Evolutionary conservation across 2,113 vertebrate genomes (phyloP).

Genomic region (Eptatretus burgeri): DNA sequence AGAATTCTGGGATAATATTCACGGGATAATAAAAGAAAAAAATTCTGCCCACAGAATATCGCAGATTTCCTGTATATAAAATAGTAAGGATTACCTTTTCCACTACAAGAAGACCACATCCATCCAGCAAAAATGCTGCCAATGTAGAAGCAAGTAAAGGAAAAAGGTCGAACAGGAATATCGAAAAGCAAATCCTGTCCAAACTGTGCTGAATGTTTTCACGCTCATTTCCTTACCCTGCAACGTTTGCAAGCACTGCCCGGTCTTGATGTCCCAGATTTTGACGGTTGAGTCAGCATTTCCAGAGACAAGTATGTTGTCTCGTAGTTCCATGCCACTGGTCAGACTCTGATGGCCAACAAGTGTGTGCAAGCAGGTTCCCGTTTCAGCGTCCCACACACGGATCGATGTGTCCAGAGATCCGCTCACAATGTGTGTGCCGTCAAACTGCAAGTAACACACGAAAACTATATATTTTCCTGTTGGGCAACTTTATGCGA

Average conservation of each 20-base stretch:
- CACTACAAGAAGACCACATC: too few species aligned
- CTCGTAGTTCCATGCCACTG: slow-evolving; percentile 17
- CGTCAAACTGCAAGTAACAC: slow-evolving; percentile 15
- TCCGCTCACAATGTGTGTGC: slow-evolving; percentile 16
- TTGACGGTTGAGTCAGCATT: slow-evolving; percentile 20
- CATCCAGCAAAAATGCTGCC: too few species aligned
- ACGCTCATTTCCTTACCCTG: slow-evolving; percentile 13
- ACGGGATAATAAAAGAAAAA: too few species aligned
- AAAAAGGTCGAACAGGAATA: too few species aligned
- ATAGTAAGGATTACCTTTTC: too few species aligned
- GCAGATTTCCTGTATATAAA: too few species aligned
- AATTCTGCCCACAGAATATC: too few species aligned
- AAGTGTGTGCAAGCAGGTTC: slow-evolving; percentile 18
- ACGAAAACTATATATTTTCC: neutral
- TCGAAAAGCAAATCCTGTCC: too few species aligned
- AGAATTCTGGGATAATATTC: too few species aligned
- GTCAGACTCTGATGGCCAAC: slow-evolving; percentile 20
- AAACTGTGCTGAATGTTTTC: too few species aligned
- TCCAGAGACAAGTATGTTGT: slow-evolving; percentile 18
- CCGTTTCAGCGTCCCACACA: slow-evolving; percentile 18
- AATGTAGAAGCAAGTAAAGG: too few species aligned
- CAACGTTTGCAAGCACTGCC: slow-evolving; percentile 19
- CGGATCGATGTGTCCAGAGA: slow-evolving; percentile 19
- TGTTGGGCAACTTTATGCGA: too few species aligned
- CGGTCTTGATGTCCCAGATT: slow-evolving; percentile 22